phyloP scores from a whole-genome alignment of 2,797 vertebrate species.

The Halcyon chelicuti region DNA sequence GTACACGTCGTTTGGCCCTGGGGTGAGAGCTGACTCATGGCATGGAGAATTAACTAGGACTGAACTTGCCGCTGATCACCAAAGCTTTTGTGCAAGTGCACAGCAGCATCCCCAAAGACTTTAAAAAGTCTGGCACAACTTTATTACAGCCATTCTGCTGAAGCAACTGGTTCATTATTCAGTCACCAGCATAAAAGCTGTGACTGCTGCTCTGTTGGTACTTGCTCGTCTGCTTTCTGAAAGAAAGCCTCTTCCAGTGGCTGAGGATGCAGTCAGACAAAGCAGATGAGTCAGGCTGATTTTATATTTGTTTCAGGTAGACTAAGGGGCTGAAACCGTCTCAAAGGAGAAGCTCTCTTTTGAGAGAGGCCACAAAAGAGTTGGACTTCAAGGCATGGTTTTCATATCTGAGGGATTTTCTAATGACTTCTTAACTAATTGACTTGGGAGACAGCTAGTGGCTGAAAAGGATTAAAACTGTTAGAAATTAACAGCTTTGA shows the following conservation, averaged over 20 bases:
- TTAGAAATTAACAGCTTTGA: slow-evolving; percentile 72
- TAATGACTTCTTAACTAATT: slow-evolving; percentile 78
- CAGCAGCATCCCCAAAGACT: background rate
- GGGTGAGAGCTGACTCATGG: background rate
- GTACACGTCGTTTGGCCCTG: background rate
- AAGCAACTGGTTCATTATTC: background rate
- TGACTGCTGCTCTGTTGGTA: background rate
- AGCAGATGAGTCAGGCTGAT: background rate
- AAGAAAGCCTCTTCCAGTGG: background rate
- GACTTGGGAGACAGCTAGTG: slow-evolving; percentile 70
- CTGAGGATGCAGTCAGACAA: background rate
- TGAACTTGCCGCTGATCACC: background rate
- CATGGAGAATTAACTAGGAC: background rate
- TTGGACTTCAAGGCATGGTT: slow-evolving; percentile 47
- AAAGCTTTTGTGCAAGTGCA: background rate
- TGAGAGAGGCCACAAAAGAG: background rate
- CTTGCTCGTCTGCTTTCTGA: background rate
- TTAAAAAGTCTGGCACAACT: background rate
- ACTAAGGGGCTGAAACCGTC: background rate
- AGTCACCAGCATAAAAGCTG: accelerated
- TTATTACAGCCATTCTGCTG: background rate
- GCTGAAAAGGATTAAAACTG: slow-evolving; percentile 76
- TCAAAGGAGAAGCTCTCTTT: slow-evolving; percentile 11
- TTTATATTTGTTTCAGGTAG: slow-evolving; percentile 16
- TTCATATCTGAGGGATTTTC: slow-evolving; percentile 65